Percentiles rank a stretch among this genome's conserved stretches.
Conservation (phyloP, 2,113 vertebrate species). For the Corydoras sp. region DNA sequence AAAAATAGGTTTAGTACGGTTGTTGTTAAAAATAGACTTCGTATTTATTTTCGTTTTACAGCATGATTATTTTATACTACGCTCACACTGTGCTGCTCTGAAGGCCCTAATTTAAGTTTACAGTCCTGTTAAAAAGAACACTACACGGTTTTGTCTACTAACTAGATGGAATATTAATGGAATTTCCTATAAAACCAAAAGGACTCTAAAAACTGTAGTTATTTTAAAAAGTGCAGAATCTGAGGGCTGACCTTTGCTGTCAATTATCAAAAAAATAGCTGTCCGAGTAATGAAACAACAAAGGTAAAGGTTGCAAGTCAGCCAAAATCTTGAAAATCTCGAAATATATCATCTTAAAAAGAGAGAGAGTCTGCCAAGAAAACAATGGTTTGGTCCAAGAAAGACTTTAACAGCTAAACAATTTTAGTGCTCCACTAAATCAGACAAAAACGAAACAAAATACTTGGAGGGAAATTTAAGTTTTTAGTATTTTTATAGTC, state of each 20-base stretch:
- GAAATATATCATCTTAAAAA: conserved; percentile 12
- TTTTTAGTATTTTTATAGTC: too few species aligned
- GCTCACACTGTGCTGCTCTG: conserved; percentile 28
- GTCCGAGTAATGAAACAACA: conserved; percentile 58
- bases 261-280: conserved; percentile 54
- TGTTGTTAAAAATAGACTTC: too few species aligned
- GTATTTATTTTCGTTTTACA: too few species aligned
- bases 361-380: conserved; percentile 62
- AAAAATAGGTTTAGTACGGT: too few species aligned
- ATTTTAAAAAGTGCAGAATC: conserved; percentile 37
- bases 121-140: conserved; percentile 41
- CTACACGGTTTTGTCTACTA: conserved; percentile 28
- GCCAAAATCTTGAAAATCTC: conserved; percentile 48
- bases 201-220: conserved; percentile 30
- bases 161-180: conserved; percentile 36
- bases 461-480: too few species aligned
- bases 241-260: conserved; percentile 45
- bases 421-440: neutral
- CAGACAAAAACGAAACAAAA: neutral
- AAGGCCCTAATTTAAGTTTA: conserved; percentile 41
- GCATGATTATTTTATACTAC: conserved; percentile 36
- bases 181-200: conserved; percentile 40
- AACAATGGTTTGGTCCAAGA: conserved; percentile 65
- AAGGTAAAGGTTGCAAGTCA: conserved; percentile 53
- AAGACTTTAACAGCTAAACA: conserved; percentile 46